A percentile compares a stretch with the other conserved stretches of the same genome.
phyloP scores from a whole-genome alignment of 2,113 vertebrate species.

The Thunnus thynnus region DNA sequence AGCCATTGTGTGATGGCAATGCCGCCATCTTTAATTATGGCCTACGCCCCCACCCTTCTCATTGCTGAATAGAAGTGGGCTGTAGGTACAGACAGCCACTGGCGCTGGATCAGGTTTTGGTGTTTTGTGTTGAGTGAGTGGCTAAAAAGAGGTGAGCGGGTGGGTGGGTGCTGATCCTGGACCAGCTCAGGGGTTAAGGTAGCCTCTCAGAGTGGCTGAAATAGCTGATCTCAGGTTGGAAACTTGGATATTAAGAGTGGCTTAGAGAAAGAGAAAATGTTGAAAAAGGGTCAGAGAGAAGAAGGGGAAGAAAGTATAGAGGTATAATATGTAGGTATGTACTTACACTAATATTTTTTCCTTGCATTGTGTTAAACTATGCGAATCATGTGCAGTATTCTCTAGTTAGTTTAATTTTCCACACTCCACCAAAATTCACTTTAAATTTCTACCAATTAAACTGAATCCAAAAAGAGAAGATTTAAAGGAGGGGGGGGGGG shows the following conservation, averaged over 20 bases:
- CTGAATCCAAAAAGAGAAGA: not conserved
- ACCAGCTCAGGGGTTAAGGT: conserved; percentile 18
- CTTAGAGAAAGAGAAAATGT: not conserved
- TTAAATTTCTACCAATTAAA: not conserved
- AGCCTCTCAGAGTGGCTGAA: conserved; percentile 25
- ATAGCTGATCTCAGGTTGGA: conserved; percentile 19
- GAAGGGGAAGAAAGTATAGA: not conserved
- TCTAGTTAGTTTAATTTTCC: no score
- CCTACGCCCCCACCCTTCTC: conserved; percentile 78
- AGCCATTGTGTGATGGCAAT: conserved; percentile 74
- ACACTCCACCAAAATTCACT: no score
- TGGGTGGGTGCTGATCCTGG: conserved; percentile 46
- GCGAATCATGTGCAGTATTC: no score
- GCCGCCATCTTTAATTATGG: conserved; percentile 84
- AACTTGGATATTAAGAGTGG: conserved; percentile 18
- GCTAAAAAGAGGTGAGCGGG: conserved; percentile 51
- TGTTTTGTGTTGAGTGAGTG: conserved; percentile 53
- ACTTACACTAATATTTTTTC: not conserved
- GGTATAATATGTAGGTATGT: not conserved
- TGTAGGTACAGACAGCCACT: conserved; percentile 77
- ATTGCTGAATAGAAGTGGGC: conserved; percentile 78
- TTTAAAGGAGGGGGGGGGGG: conserved; percentile 8
- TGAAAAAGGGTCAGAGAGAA: conserved; percentile 4
- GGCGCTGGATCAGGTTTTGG: conserved; percentile 68
- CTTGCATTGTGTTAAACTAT: no score